A percentile compares a stretch with the other conserved stretches of the same genome.
Conservation (phyloP, 2,113 vertebrate genomes). For the Rhinoptilus africanus region DNA sequence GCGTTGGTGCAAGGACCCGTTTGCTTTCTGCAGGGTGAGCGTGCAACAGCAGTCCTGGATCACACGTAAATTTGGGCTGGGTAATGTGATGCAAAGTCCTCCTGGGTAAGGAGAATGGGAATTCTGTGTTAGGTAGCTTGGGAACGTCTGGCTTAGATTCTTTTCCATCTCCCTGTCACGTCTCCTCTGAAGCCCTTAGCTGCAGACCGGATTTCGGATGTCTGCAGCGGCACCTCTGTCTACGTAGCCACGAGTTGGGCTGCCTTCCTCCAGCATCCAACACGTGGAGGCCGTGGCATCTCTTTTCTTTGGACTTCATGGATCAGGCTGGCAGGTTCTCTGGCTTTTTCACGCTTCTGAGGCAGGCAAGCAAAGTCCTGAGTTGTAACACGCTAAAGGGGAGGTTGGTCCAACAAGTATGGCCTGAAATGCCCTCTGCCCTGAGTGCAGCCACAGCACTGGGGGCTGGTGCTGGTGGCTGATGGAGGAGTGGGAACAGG, state of each 20-base stretch:
- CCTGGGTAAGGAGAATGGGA: neutral
- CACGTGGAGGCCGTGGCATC: neutral
- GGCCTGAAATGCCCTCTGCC: neutral
- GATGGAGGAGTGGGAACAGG: accelerated
- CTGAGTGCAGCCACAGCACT: accelerated
- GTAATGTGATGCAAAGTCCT: neutral
- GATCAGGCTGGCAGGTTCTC: neutral
- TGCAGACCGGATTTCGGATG: accelerated
- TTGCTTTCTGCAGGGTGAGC: neutral
- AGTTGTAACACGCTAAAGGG: neutral
- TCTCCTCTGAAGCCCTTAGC: neutral
- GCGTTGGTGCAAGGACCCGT: accelerated
- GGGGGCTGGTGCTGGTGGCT: accelerated
- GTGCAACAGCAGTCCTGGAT: accelerated
- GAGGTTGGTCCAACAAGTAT: neutral
- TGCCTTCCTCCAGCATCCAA: neutral
- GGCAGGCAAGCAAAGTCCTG: neutral
- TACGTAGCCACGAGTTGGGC: neutral
- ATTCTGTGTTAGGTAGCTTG: neutral
- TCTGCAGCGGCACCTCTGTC: neutral
- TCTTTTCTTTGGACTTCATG: neutral
- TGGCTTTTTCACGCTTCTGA: neutral
- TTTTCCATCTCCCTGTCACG: accelerated
- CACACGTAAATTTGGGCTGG: accelerated
- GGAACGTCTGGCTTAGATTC: neutral